Evolutionary conservation across 2,888 invertebrate species (phyloP).

Genomic region (Hirtodrosophila duncani): DNA sequence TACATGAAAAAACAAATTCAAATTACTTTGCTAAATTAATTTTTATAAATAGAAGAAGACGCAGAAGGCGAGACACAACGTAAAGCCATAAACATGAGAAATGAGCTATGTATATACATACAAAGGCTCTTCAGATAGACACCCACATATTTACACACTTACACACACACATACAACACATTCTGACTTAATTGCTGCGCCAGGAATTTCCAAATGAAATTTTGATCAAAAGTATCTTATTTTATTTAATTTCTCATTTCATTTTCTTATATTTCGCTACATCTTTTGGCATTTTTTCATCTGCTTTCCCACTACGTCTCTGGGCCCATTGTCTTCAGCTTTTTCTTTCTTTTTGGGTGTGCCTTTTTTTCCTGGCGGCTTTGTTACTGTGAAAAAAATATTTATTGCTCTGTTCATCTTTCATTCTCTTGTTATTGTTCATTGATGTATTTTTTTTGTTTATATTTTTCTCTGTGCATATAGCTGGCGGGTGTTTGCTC

Average conservation of each 20-base stretch:
- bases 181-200: constrained; percentile 60
- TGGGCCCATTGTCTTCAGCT: constrained; percentile 38
- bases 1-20: constrained; percentile 20
- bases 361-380: constrained; percentile 25
- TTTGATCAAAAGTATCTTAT: constrained; percentile 59
- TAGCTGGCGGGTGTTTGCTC: constrained; percentile 41
- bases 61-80: constrained; percentile 1
- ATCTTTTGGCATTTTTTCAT: constrained; percentile 9
- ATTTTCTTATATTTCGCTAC: constrained; percentile 20
- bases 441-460: constrained; percentile 44
- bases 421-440: constrained; percentile 25
- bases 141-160: not conserved
- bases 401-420: constrained; percentile 30
- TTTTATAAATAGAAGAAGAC: constrained; percentile 7
- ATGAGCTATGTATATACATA: not conserved
- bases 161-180: constrained; percentile 18
- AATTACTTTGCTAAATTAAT: constrained; percentile 54
- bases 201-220: constrained; percentile 66
- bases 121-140: constrained; percentile 11
- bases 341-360: constrained; percentile 30
- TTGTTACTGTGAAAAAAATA: constrained; percentile 31
- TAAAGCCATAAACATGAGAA: constrained; percentile 14
- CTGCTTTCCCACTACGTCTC: constrained; percentile 15
- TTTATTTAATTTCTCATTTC: constrained; percentile 22
- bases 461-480: constrained; percentile 27